phyloP scores from a whole-genome alignment of 53 echinoderm and acorn worm genomes.

The Paracentrotus lividus region DNA sequence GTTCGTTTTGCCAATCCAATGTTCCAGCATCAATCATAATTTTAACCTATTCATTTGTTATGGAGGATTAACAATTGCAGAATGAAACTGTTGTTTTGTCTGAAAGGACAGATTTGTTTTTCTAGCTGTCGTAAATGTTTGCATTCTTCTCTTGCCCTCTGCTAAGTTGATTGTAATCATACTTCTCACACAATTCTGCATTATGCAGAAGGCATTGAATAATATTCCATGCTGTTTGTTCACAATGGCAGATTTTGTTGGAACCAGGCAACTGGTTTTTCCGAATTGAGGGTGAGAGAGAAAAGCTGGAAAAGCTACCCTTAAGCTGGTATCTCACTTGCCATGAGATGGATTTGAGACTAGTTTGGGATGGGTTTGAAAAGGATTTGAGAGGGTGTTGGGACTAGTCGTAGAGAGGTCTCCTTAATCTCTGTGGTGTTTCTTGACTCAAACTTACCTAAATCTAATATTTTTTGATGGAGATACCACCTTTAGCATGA shows the following conservation, averaged over 20 bases:
- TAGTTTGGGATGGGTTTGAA: too few relatives aligned
- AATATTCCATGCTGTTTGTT: not conserved
- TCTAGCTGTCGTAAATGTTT: conserved; percentile 29
- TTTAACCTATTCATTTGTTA: not conserved
- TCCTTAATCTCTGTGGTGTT: too few relatives aligned
- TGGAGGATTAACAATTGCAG: not conserved
- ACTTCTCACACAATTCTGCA: not conserved
- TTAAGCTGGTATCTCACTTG: too few relatives aligned
- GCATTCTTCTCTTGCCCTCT: not conserved
- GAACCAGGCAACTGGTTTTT: not conserved
- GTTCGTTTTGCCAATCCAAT: not conserved
- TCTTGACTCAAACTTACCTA: too few relatives aligned
- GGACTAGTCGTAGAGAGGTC: too few relatives aligned
- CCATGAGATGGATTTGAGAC: too few relatives aligned
- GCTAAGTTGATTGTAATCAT: not conserved
- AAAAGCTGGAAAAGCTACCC: not conserved
- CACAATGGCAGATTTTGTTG: too few relatives aligned
- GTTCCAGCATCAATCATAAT: not conserved
- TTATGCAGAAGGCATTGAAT: not conserved
- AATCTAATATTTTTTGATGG: too few relatives aligned
- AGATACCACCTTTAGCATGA: too few relatives aligned
- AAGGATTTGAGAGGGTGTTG: too few relatives aligned
- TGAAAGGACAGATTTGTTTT: conserved; percentile 17
- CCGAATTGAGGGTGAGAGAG: not conserved
- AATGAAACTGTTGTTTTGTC: not conserved